Conservation (phyloP, 2,113 vertebrate genomes). For the Thunnus thynnus region DNA sequence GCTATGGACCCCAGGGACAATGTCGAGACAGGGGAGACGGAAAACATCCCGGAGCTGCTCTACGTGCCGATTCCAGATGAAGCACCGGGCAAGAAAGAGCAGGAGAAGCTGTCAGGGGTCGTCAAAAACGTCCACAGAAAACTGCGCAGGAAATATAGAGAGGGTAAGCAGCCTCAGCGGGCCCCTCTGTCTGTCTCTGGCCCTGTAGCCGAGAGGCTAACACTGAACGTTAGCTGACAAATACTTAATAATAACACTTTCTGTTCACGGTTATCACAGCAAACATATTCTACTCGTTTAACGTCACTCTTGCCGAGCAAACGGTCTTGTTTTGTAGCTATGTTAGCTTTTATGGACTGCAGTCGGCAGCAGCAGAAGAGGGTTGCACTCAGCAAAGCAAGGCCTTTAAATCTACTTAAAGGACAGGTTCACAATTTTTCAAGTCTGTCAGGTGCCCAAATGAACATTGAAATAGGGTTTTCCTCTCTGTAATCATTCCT, state of each 20-base stretch:
- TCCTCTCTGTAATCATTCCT: too few relatives aligned
- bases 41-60: slow-evolving; percentile 57
- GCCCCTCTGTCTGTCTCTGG: slow-evolving; percentile 40
- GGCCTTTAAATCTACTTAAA: slow-evolving; percentile 60
- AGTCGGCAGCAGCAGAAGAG: neutral
- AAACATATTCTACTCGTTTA: neutral
- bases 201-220: slow-evolving; percentile 33
- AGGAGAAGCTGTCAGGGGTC: slow-evolving; percentile 95
- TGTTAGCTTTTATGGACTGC: slow-evolving; percentile 1
- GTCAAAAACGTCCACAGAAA: slow-evolving; percentile 96
- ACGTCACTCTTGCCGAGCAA: neutral
- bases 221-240: neutral
- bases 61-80: slow-evolving; percentile 67
- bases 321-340: neutral
- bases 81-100: slow-evolving; percentile 83
- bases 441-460: too few relatives aligned
- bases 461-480: too few relatives aligned
- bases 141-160: slow-evolving; percentile 96
- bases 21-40: slow-evolving; percentile 76
- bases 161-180: slow-evolving; percentile 87
- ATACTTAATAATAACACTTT: neutral
- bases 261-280: accelerated
- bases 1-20: slow-evolving; percentile 81
- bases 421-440: too few relatives aligned
- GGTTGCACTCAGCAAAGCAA: slow-evolving; percentile 15